Percentiles rank a stretch among this genome's conserved stretches.
phyloP scores from a whole-genome alignment of 2,888 invertebrate species.

The Chromoteleia sp. region DNA sequence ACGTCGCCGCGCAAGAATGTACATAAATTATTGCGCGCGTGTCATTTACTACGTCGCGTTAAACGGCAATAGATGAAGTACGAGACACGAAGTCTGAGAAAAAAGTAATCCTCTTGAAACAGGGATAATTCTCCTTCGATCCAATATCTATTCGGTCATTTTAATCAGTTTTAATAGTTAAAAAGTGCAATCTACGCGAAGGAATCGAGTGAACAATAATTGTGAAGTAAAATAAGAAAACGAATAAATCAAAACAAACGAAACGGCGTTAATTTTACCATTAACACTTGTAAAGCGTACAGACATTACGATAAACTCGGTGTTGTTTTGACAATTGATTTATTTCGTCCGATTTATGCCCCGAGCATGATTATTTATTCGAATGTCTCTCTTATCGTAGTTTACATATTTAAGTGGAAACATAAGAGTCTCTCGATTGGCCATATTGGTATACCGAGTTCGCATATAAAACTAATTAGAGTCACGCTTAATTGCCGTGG shows the following conservation, averaged over 20 bases:
- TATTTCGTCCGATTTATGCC: conserved; percentile 15
- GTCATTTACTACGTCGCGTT: no score
- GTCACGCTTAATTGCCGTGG: conserved; percentile 64
- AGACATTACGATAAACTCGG: conserved; percentile 19
- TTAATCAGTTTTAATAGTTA: no score
- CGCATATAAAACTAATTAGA: conserved; percentile 63
- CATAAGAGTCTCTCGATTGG: conserved; percentile 53
- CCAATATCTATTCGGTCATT: no score
- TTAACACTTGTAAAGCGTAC: not conserved
- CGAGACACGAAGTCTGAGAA: no score
- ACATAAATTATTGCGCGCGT: no score
- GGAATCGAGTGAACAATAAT: no score
- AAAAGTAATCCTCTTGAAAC: no score
- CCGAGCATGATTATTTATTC: conserved; percentile 32
- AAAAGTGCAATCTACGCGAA: no score
- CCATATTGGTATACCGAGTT: conserved; percentile 46
- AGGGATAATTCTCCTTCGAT: no score
- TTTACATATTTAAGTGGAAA: conserved; percentile 58
- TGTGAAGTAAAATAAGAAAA: no score
- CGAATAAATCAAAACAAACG: no score
- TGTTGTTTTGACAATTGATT: conserved; percentile 32
- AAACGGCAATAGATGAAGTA: no score
- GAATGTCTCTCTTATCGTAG: conserved; percentile 49
- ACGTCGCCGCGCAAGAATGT: conserved; percentile 49
- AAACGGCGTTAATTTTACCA: conserved; percentile 37